Evolutionary conservation across 1,140 invertebrate genomes (phyloP), one percentile per base, ranked within the genome.

Genomic region (Ceratitis capitata): DNA sequence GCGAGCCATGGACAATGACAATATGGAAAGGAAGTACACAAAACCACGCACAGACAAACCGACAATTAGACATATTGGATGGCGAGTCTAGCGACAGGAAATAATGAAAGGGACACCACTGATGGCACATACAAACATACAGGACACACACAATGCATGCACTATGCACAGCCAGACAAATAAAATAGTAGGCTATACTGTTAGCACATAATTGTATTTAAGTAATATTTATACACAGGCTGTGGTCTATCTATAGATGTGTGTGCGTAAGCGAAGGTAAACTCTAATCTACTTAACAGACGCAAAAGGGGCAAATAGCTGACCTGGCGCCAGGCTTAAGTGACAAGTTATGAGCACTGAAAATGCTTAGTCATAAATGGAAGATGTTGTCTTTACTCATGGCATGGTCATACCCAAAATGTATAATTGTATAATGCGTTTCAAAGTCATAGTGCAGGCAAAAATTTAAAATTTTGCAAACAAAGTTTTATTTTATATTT

Each of bases 31-130:
- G n/a, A 42, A 23, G 69, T 7, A 42, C 4, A 39, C 19, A n/a
- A 12, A 7, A 35, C 12, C 53, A 61, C 56, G 23, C 3, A 61
- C 26, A 78, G 6, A 47, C 7, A 23, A 23, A 78, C 39, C 9
- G 69, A 6, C 39, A 78, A 2, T 78, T 78, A 23, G 10, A 45
- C 39, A 45, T 35, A 74, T 74, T 74, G 64, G 35, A n/a, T 74
- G 23, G 49, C 58, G 45, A 61, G 74, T n/a, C n/a, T n/a, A 86
- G 86, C 84, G 85, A 23, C 82, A 83, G 87, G 85, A 86, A 83
- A 26, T 53, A 83, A 83, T 56, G 51, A 83, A 83, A 83, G 32
- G 45, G 82, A 83, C 83, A 84, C 82, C 29, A 47, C 51, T 56
- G 64, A 74, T 82, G 69, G 53, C 61, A 69, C 58, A 39, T 39